Percentiles rank a stretch among this genome's conserved stretches.
These are phyloP conservation scores for Protonibea diacanthus DNA, from an alignment of 2,797 vertebrate genomes.

Conservation along the genomic window DNA sequence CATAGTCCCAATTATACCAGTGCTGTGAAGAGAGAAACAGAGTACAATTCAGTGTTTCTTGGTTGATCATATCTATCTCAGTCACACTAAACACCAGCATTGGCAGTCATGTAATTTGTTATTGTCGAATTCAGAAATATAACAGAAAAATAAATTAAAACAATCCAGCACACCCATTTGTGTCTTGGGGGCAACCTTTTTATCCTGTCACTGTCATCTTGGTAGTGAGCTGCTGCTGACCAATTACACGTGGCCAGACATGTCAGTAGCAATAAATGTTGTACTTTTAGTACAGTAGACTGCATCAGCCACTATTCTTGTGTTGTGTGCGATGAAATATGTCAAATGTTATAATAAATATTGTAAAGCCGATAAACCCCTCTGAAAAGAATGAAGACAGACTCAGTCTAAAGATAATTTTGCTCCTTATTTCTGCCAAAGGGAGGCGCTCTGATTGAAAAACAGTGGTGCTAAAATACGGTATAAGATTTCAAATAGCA, in stretches of 20 bases:
- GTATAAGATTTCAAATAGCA: slow-evolving; percentile 48
- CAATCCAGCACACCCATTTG: background rate
- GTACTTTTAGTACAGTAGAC: slow-evolving; percentile 1
- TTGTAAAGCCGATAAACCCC: slow-evolving; percentile 23
- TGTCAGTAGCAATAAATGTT: slow-evolving; percentile 85
- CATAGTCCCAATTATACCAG: slow-evolving; percentile 24
- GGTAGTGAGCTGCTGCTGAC: slow-evolving; percentile 49
- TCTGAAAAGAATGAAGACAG: slow-evolving; percentile 14
- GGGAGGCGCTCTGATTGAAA: slow-evolving; percentile 36
- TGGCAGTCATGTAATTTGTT: slow-evolving; percentile 1
- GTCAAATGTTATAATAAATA: slow-evolving; percentile 11
- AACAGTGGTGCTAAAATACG: slow-evolving; percentile 34
- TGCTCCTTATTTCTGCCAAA: slow-evolving; percentile 36
- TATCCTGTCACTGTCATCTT: background rate
- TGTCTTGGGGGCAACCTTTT: background rate
- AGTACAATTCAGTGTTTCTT: slow-evolving; percentile 3
- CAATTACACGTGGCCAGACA: slow-evolving; percentile 88
- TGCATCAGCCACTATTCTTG: slow-evolving; percentile 21
- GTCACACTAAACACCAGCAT: slow-evolving; percentile 10
- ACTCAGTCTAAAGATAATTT: slow-evolving; percentile 26
- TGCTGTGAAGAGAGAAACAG: slow-evolving; percentile 16
- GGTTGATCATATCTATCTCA: slow-evolving; percentile 33
- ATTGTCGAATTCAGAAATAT: background rate
- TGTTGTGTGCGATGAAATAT: slow-evolving; percentile 23
- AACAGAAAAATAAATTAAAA: slow-evolving; percentile 14